Conservation (phyloP, 2,113 vertebrate species). For the Scortum barcoo region DNA sequence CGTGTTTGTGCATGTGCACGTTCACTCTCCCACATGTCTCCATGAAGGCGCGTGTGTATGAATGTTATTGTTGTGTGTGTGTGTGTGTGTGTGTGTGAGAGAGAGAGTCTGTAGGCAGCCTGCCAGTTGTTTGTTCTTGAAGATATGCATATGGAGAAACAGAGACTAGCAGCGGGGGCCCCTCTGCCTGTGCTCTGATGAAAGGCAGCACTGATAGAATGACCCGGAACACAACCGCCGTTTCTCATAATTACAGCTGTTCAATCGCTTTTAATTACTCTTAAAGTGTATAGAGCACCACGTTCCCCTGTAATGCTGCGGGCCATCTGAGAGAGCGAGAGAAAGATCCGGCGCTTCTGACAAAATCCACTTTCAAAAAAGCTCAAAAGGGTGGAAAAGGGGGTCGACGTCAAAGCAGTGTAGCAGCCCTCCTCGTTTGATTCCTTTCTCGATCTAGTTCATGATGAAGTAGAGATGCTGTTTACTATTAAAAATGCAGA, state of each 20-base stretch:
- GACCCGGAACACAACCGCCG: conserved; percentile 76
- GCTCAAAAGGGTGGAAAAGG: conserved; percentile 66
- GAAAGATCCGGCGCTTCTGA: conserved; percentile 76
- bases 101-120: conserved; percentile 71
- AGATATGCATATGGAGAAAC: conserved; percentile 71
- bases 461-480: conserved; percentile 79
- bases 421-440: conserved; percentile 75
- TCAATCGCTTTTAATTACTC: conserved; percentile 82
- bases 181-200: conserved; percentile 77
- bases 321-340: conserved; percentile 75
- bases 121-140: conserved; percentile 77
- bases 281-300: conserved; percentile 79
- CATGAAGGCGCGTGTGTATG: conserved; percentile 39
- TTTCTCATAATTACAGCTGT: conserved; percentile 84
- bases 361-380: conserved; percentile 73
- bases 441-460: conserved; percentile 79
- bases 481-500: conserved; percentile 82
- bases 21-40: conserved; percentile 48
- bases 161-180: conserved; percentile 60
- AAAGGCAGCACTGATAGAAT: conserved; percentile 79
- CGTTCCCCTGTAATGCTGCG: conserved; percentile 81
- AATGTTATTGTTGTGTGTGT: conserved; percentile 57
- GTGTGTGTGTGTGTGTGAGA: conserved; percentile 39
- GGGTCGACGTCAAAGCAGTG: conserved; percentile 75
- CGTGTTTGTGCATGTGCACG: conserved; percentile 34